Evolutionary conservation across 2,113 vertebrate species (phyloP).

Genomic region (Megaceryle maxima): DNA sequence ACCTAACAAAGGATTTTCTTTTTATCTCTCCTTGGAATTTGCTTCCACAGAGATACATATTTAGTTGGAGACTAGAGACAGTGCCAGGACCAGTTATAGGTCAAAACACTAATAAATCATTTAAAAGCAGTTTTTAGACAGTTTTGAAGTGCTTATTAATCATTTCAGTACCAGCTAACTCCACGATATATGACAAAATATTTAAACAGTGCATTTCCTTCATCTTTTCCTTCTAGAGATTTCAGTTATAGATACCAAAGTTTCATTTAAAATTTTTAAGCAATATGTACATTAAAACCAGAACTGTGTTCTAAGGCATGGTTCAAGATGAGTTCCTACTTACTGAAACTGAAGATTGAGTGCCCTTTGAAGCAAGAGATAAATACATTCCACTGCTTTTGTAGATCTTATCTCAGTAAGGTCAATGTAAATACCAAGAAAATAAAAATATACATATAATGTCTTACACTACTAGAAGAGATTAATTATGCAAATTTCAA

Average conservation of each 20-base stretch:
- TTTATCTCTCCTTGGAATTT: neutral
- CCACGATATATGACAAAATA: neutral
- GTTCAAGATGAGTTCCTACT: neutral
- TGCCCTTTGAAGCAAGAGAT: neutral
- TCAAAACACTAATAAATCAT: neutral
- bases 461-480: neutral
- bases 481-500: neutral
- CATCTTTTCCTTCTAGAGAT: neutral
- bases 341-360: neutral
- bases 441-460: neutral
- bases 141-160: neutral
- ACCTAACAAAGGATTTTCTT: neutral
- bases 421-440: neutral
- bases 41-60: neutral
- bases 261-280: neutral
- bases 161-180: neutral
- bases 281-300: neutral
- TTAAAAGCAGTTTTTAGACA: neutral
- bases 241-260: neutral
- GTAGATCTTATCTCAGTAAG: neutral
- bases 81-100: neutral
- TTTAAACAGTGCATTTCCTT: neutral
- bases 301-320: neutral
- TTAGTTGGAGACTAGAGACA: neutral
- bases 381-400: neutral